Percentiles rank a stretch among this genome's conserved stretches.
These are phyloP conservation scores for Trinectes maculatus DNA, from an alignment of 2,113 vertebrate genomes.

Conservation along the genomic window DNA sequence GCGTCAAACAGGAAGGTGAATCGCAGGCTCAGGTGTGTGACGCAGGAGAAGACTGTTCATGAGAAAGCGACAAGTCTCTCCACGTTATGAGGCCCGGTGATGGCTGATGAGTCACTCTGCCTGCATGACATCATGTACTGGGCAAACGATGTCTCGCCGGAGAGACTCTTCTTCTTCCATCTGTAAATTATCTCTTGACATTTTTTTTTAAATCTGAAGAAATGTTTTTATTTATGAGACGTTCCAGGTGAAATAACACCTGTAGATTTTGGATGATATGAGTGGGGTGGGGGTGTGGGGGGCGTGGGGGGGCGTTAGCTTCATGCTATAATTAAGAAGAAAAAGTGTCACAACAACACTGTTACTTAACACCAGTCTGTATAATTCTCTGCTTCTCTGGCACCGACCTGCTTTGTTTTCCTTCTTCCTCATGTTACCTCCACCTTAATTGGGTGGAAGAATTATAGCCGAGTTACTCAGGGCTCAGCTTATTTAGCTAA, in stretches of 20 bases:
- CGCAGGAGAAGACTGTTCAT: constrained; percentile 34
- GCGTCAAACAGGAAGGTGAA: constrained; percentile 80
- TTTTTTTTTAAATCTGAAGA: too few species aligned
- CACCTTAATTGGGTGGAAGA: constrained; percentile 55
- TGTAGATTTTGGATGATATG: constrained; percentile 12
- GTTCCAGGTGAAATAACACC: too few species aligned
- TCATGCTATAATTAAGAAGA: constrained; percentile 18
- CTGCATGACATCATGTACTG: too few species aligned
- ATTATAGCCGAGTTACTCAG: constrained; percentile 41
- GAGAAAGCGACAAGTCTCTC: constrained; percentile 38
- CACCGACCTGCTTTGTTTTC: constrained; percentile 36
- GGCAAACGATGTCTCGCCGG: too few species aligned
- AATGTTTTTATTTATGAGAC: too few species aligned
- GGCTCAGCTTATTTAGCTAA: constrained; percentile 53
- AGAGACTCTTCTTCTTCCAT: not conserved
- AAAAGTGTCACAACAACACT: constrained; percentile 16
- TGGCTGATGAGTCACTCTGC: not conserved
- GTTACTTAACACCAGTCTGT: constrained; percentile 19
- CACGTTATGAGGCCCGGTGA: constrained; percentile 32
- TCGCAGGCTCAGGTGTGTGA: constrained; percentile 56
- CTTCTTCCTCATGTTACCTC: constrained; percentile 34
- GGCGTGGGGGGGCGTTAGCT: too few species aligned
- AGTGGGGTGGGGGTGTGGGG: too few species aligned
- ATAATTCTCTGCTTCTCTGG: constrained; percentile 32
- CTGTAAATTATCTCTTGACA: too few species aligned